Evolutionary conservation across 37 sponge, comb jelly and placozoan species (phyloP).

Genomic region (Ephydatia muelleri): DNA sequence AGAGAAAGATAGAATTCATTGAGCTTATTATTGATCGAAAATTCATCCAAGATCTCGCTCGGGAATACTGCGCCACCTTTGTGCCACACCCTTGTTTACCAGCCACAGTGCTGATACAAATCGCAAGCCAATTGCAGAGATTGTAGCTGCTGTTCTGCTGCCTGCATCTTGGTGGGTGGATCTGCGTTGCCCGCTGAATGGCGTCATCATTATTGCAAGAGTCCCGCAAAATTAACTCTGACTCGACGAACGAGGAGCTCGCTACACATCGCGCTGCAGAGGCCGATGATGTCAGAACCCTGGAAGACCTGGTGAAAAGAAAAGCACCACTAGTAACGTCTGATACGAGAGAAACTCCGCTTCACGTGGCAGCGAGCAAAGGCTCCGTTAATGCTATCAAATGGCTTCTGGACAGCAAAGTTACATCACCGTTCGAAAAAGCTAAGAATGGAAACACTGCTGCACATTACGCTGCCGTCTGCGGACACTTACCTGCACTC

Average conservation of each 20-base stretch:
- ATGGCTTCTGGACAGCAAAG: conserved; percentile 47
- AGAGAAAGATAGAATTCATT: not conserved
- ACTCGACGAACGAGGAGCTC: not conserved
- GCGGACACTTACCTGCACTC: conserved; percentile 54
- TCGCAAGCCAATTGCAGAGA: no score
- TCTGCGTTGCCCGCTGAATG: not conserved
- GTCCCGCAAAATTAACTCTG: not conserved
- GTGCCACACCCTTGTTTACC: not conserved
- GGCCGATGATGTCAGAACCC: conserved; percentile 33
- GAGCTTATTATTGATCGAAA: not conserved
- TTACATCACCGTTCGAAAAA: conserved; percentile 11
- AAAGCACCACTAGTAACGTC: conserved; percentile 30
- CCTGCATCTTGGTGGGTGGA: not conserved
- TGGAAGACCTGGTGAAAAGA: conserved; percentile 40
- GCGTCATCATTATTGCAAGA: not conserved
- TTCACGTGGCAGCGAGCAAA: conserved; percentile 69
- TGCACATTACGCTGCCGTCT: conserved; percentile 81
- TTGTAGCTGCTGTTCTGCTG: not conserved
- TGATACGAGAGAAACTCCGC: conserved; percentile 50
- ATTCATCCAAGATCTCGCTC: not conserved
- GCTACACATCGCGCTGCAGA: conserved; percentile 65
- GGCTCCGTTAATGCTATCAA: conserved; percentile 36
- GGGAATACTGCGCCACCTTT: not conserved
- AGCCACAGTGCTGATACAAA: not conserved
- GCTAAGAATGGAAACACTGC: conserved; percentile 75